phyloP scores from a whole-genome alignment of 2,888 invertebrate species.

The Drosophila seclusa region DNA sequence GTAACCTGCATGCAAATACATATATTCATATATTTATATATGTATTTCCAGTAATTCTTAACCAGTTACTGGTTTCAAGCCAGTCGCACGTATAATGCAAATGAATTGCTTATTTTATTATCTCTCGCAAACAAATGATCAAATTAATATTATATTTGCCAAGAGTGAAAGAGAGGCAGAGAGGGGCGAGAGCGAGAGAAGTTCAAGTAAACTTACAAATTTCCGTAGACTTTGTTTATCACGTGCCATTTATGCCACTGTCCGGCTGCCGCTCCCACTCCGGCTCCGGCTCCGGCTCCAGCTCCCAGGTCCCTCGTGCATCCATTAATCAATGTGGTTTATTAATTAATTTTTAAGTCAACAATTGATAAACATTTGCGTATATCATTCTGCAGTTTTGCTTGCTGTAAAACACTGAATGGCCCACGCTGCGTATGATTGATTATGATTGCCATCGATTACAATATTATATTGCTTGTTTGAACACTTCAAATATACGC shows the following conservation, averaged over 20 bases:
- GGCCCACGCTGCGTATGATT: slow-evolving; percentile 25
- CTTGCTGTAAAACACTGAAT: neutral
- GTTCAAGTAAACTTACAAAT: slow-evolving; percentile 17
- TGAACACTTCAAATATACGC: neutral
- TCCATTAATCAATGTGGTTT: slow-evolving; percentile 73
- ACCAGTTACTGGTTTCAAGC: slow-evolving; percentile 43
- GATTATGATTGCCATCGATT: neutral
- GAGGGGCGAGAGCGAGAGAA: slow-evolving; percentile 4
- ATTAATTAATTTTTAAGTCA: slow-evolving; percentile 57
- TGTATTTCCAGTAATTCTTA: neutral
- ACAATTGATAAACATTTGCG: slow-evolving; percentile 35
- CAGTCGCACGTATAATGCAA: slow-evolving; percentile 28
- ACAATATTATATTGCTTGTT: neutral
- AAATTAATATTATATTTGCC: slow-evolving; percentile 43
- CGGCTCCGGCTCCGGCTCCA: neutral
- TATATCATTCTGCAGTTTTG: slow-evolving; percentile 20
- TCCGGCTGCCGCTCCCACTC: neutral
- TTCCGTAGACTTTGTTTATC: slow-evolving; percentile 38
- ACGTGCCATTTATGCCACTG: slow-evolving; percentile 55
- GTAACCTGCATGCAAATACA: neutral
- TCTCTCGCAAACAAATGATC: slow-evolving; percentile 38
- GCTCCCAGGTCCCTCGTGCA: slow-evolving; percentile 13
- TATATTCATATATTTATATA: neutral
- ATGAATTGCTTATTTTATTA: slow-evolving; percentile 23
- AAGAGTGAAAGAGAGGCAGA: neutral